Conservation (phyloP, 1,140 invertebrate species). For the Drosophila repleta region DNA sequence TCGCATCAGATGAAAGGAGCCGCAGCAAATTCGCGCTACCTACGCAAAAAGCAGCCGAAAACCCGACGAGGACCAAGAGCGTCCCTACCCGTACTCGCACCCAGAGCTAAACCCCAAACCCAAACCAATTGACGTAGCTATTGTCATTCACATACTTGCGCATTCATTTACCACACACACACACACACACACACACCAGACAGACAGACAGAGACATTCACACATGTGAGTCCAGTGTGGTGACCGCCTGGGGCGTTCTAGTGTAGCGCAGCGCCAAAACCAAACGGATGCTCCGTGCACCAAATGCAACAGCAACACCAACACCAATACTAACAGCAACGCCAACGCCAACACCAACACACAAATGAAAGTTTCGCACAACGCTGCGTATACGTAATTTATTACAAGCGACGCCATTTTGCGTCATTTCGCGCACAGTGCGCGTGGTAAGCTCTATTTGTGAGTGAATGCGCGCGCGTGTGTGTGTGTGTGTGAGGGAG, state of each 20-base stretch:
- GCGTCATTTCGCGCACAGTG: slow-evolving; percentile 47
- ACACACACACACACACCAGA: slow-evolving; percentile 4
- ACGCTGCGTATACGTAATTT: slow-evolving; percentile 75
- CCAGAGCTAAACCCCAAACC: slow-evolving; percentile 21
- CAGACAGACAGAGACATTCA: slow-evolving; percentile 6
- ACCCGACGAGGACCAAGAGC: slow-evolving; percentile 16
- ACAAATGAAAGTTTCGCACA: slow-evolving; percentile 62
- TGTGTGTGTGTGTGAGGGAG: slow-evolving; percentile 5
- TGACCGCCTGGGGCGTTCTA: slow-evolving; percentile 45
- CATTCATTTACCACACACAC: slow-evolving; percentile 46
- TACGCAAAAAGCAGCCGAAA: slow-evolving; percentile 61
- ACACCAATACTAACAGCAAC: neutral
- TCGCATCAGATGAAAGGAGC: slow-evolving; percentile 24
- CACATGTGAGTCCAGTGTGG: slow-evolving; percentile 29
- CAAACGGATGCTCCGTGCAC: slow-evolving; percentile 40
- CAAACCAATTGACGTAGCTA: slow-evolving; percentile 70
- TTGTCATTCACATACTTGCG: slow-evolving; percentile 71
- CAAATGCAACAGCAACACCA: neutral
- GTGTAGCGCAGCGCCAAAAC: slow-evolving; percentile 32
- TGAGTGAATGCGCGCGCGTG: neutral
- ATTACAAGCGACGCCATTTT: slow-evolving; percentile 75
- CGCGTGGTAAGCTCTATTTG: slow-evolving; percentile 30
- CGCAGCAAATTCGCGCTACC: slow-evolving; percentile 50
- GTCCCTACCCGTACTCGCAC: too few relatives aligned
- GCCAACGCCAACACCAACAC: slow-evolving; percentile 13